phyloP scores from a whole-genome alignment of 2,797 vertebrate species.

The Netta rufina region DNA sequence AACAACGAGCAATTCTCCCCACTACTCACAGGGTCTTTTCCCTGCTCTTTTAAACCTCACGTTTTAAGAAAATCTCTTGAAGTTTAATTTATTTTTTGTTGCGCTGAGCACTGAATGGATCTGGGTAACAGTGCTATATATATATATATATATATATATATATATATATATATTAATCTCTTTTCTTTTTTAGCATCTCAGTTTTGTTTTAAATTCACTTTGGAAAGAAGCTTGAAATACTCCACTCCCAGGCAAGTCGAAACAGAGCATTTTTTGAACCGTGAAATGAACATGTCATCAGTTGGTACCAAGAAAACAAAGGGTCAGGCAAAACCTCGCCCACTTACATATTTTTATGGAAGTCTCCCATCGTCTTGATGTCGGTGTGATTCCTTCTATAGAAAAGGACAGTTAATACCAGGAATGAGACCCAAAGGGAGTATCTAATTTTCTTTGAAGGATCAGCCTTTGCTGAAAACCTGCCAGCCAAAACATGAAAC shows the following conservation, averaged over 20 bases:
- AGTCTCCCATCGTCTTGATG: accelerated
- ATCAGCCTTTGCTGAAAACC: not conserved
- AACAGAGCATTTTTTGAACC: conserved; percentile 29
- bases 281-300: conserved; percentile 16
- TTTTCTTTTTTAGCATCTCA: not conserved
- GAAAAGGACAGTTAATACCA: not conserved
- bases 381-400: not conserved
- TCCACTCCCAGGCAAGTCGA: not conserved
- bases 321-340: not conserved
- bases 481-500: not conserved
- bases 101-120: not conserved
- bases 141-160: no score
- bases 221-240: conserved; percentile 5
- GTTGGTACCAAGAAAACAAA: conserved; percentile 24
- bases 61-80: not conserved
- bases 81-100: not conserved
- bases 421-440: not conserved
- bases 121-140: not conserved
- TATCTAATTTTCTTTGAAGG: not conserved
- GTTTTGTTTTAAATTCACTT: not conserved
- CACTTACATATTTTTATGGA: not conserved
- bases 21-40: not conserved
- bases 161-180: no score
- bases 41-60: not conserved
- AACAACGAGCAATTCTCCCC: not conserved